Evolutionary conservation across 2,113 vertebrate species (phyloP), one percentile per base, ranked within the genome.

Genomic region (Psophia crepitans): DNA sequence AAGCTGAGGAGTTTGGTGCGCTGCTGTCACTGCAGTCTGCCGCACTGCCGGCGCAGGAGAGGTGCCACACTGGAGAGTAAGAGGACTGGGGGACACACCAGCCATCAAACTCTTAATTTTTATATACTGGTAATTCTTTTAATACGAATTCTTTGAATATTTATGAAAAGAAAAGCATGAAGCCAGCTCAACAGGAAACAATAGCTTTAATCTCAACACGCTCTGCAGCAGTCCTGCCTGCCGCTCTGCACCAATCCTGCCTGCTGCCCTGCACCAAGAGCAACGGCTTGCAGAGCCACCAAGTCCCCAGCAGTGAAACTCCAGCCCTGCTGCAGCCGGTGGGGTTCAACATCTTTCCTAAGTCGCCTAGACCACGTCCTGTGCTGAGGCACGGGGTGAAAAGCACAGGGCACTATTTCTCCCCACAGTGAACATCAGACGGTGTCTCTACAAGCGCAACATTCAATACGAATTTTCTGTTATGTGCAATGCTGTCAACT

Each of bases 141-240:
- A 97, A 98, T 97, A 97, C 97, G 93, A 93, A 64, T 66, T 89
- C 93, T 96, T 97, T 89, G 97, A 97, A 96, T 97, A 98, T 98
- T 98, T 86, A 97, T 89, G 71, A 77, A 95, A 92, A 84, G 64
- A 58, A 74, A 90, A n/a, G 76, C 75, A 70, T 8, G 77, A 87
- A 92, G 66, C 91, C 89, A 39, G 91, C 61, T 92, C 91, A 81
- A 63, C 68, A 20, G 95, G 96, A 61, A 98, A 64, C 48, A 54
- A 87, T 54, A 30, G 95, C 90, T 98, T 97, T 97, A 96, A 97
- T 97, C 89, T 78, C 69, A 12, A 58, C 2, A 1, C 12, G 58
- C 73, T 37, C 70, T 11, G 70, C 78, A 56, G 76, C 68, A 11
- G 17, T 8, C 51, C 65, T 44, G 49, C 82, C 54, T 14, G 21